A percentile compares a stretch with the other conserved stretches of the same genome.
phyloP scores from a whole-genome alignment of 2,797 vertebrate genomes.

The Meda fulgida region DNA sequence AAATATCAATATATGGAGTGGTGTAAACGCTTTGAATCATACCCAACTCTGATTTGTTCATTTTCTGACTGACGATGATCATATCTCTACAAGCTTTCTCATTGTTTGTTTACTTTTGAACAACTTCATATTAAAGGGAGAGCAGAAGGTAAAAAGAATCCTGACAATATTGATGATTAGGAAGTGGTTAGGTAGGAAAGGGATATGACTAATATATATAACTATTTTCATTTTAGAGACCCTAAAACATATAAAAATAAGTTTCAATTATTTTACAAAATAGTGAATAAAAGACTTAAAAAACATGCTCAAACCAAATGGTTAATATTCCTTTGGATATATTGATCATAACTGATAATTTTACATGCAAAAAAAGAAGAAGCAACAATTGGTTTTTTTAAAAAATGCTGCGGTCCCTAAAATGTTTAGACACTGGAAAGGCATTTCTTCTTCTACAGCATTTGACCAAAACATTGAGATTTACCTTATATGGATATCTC shows the following conservation, averaged over 20 bases:
- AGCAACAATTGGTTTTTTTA: no score
- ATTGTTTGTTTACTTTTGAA: no score
- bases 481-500: neutral
- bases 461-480: neutral
- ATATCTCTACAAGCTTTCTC: neutral
- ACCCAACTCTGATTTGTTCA: neutral
- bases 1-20: neutral
- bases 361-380: neutral
- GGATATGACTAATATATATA: neutral
- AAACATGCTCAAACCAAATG: neutral
- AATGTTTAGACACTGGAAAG: neutral
- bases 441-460: neutral
- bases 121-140: neutral
- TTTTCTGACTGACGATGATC: neutral
- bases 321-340: neutral
- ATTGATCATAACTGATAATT: neutral
- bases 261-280: neutral
- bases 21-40: neutral
- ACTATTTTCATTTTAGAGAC: no score
- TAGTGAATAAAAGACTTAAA: neutral
- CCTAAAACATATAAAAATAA: neutral
- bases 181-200: neutral
- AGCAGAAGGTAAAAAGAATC: neutral
- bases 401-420: neutral
- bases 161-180: neutral